Evolutionary conservation across 2,888 invertebrate species (phyloP).

Genomic region (Theodoxus fluviatilis): DNA sequence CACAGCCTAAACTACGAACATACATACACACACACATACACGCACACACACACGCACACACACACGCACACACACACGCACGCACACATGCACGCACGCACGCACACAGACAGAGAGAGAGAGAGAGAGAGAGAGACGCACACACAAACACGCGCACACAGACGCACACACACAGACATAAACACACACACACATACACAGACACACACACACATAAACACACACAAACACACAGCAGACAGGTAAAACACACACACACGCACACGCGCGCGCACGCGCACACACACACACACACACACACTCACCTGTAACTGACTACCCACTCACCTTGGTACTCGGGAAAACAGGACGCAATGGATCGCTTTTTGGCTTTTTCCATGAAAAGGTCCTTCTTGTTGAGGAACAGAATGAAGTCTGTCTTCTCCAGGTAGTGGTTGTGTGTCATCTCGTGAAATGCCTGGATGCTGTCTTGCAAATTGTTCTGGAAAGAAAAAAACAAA

Average conservation of each 20-base stretch:
- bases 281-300: conserved; percentile 16
- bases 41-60: conserved; percentile 9
- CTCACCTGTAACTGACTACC: background rate
- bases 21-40: conserved; percentile 11
- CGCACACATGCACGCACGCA: conserved; percentile 5
- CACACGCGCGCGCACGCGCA: background rate
- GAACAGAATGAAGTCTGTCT: conserved; percentile 65
- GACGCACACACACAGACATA: conserved; percentile 4
- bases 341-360: conserved; percentile 56
- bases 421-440: conserved; percentile 64
- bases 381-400: conserved; percentile 64
- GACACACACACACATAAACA: background rate
- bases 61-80: conserved; percentile 8
- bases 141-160: conserved; percentile 7
- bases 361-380: conserved; percentile 52
- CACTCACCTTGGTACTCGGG: conserved; percentile 62
- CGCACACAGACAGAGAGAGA: too few species aligned
- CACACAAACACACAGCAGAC: background rate
- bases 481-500: conserved; percentile 49
- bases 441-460: conserved; percentile 60
- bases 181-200: conserved; percentile 9
- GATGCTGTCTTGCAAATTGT: conserved; percentile 57
- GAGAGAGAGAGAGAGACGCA: conserved; percentile 2
- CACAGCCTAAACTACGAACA: too few species aligned
- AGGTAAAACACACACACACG: background rate